Evolutionary conservation across 2,797 vertebrate species (phyloP).

Genomic region (Sciurus carolinensis): DNA sequence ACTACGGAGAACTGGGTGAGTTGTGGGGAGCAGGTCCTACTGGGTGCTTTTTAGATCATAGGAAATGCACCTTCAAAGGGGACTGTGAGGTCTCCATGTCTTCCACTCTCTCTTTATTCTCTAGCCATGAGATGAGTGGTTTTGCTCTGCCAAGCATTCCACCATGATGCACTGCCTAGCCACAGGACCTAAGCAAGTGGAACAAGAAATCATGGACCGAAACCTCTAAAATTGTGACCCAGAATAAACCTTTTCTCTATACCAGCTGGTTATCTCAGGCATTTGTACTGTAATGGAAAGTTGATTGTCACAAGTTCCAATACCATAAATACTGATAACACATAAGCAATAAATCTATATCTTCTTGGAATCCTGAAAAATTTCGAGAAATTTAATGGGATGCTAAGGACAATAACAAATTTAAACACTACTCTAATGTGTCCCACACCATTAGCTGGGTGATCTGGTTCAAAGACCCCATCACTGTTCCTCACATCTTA

Average conservation of each 20-base stretch:
- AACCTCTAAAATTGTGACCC: not conserved
- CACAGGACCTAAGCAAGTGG: not conserved
- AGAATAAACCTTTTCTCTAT: not conserved
- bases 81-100: accelerated
- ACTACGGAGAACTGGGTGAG: not conserved
- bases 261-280: too few relatives aligned
- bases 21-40: not conserved
- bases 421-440: not conserved
- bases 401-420: not conserved
- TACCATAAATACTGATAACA: not conserved
- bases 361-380: not conserved
- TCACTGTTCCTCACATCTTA: not conserved
- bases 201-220: accelerated
- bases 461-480: not conserved
- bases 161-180: too few relatives aligned
- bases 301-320: not conserved
- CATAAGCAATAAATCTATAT: not conserved
- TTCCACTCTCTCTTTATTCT: not conserved
- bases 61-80: not conserved
- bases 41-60: not conserved
- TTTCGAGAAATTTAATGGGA: not conserved
- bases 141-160: not conserved
- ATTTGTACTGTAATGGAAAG: not conserved
- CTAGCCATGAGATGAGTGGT: not conserved
- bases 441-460: not conserved